phyloP scores from a whole-genome alignment of 2,797 vertebrate species.

The Furcifer pardalis region DNA sequence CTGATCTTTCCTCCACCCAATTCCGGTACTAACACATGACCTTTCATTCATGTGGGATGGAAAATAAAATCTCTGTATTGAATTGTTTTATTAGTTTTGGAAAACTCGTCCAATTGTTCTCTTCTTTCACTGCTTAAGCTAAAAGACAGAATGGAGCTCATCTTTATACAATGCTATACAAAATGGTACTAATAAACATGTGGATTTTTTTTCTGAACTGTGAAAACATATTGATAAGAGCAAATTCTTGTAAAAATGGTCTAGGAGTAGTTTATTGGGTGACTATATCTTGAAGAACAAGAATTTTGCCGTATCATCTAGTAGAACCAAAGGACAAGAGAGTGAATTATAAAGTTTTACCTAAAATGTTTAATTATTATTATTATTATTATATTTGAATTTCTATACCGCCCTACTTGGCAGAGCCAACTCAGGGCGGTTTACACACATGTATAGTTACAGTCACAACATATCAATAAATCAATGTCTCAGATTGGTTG shows the following conservation, averaged over 20 bases:
- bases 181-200: conserved; percentile 65
- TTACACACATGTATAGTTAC: too few relatives aligned
- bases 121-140: conserved; percentile 62
- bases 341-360: conserved; percentile 16
- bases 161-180: conserved; percentile 59
- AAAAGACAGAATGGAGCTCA: conserved; percentile 65
- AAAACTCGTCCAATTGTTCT: conserved; percentile 65
- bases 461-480: too few relatives aligned
- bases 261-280: conserved; percentile 31
- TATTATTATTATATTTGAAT: too few relatives aligned
- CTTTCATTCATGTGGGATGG: conserved; percentile 59
- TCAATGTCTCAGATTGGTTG: neutral
- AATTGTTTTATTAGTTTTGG: conserved; percentile 64
- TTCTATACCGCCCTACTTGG: too few relatives aligned
- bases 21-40: conserved; percentile 44
- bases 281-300: conserved; percentile 47
- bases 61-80: conserved; percentile 57
- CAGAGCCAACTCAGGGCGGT: too few relatives aligned
- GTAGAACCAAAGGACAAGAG: conserved; percentile 33
- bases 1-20: conserved; percentile 24
- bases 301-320: conserved; percentile 37
- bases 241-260: conserved; percentile 55
- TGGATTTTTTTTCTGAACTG: conserved; percentile 5
- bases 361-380: neutral
- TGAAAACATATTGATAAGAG: conserved; percentile 36